Evolutionary conservation across 2,113 vertebrate genomes (phyloP).

Genomic region (Excalfactoria chinensis): DNA sequence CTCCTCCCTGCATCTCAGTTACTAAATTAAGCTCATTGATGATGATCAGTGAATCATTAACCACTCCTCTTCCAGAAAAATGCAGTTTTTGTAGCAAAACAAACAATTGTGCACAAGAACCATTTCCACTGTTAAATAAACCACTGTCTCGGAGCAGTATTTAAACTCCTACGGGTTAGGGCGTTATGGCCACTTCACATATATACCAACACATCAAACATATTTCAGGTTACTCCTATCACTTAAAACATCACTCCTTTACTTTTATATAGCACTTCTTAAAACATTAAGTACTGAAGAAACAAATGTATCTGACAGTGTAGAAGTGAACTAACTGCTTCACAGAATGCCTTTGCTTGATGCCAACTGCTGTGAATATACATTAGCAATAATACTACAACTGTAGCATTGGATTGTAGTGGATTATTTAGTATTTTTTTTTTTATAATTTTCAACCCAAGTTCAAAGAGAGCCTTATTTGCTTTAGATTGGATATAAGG

Average conservation of each 20-base stretch:
- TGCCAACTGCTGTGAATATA: neutral
- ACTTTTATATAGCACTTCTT: neutral
- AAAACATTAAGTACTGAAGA: neutral
- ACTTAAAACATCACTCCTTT: neutral
- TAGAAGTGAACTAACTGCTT: neutral
- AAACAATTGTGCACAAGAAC: neutral
- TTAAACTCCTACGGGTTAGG: neutral
- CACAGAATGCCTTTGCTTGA: neutral
- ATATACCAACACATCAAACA: neutral
- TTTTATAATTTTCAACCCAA: neutral
- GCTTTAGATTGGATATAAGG: neutral
- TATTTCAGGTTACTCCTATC: neutral
- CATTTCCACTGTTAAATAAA: neutral
- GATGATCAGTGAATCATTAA: neutral
- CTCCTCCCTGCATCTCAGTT: neutral
- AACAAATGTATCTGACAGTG: neutral
- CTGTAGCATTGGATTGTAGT: neutral
- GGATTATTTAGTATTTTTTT: neutral
- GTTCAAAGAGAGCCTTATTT: neutral
- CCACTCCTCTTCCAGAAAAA: neutral
- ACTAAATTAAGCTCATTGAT: slow-evolving; percentile 5
- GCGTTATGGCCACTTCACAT: neutral
- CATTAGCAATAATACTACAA: neutral
- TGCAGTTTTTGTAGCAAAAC: neutral
- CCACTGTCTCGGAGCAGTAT: neutral